Evolutionary conservation across 2,797 vertebrate species (phyloP).

Genomic region (Acomys russatus): DNA sequence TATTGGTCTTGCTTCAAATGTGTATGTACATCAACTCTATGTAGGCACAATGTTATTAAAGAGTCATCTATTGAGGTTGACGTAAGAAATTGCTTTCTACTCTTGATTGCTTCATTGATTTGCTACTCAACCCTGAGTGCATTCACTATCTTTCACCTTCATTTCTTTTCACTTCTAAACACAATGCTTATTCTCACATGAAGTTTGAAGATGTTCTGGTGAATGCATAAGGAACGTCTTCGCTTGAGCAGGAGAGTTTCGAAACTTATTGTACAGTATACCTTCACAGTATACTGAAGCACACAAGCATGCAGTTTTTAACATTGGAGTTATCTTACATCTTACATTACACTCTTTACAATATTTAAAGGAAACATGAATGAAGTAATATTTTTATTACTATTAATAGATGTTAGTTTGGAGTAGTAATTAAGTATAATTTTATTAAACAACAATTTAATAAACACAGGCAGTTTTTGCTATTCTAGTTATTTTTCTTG

Average conservation of each 20-base stretch:
- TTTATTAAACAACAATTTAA: not conserved
- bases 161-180: constrained; percentile 62
- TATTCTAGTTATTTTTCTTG: not conserved
- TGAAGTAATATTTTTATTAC: not conserved
- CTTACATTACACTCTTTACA: not conserved
- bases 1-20: not conserved
- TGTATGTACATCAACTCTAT: not conserved
- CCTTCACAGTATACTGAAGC: fast-evolving
- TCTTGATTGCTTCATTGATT: constrained; percentile 38
- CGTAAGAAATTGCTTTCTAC: constrained; percentile 20
- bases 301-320: fast-evolving
- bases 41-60: not conserved
- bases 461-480: not conserved
- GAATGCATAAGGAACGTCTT: not conserved
- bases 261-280: not conserved
- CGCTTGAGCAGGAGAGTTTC: not conserved
- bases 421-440: not conserved
- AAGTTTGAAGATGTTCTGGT: constrained; percentile 1
- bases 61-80: not conserved
- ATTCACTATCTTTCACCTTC: constrained; percentile 19
- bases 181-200: not conserved
- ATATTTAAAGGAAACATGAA: not conserved
- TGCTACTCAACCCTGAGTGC: constrained; percentile 37
- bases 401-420: not conserved
- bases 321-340: not conserved